These are phyloP conservation scores for Pecten maximus DNA, from an alignment of 2,888 invertebrate species.

Conservation along the genomic window DNA sequence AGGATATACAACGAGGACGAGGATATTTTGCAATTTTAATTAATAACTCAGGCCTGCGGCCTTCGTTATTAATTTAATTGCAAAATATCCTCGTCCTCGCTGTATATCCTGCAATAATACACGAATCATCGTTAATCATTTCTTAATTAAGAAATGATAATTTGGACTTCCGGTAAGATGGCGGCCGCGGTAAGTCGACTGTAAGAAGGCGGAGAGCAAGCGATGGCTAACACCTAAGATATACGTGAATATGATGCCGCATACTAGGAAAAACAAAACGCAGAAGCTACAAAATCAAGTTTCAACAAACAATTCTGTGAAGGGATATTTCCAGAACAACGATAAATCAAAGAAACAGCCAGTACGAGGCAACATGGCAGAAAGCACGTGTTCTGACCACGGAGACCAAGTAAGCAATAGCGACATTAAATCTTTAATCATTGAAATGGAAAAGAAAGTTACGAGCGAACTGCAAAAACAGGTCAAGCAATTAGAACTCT, in stretches of 20 bases:
- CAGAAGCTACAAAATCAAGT: too few species aligned
- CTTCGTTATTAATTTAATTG: too few species aligned
- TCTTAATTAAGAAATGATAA: not conserved
- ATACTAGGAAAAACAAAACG: not conserved
- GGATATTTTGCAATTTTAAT: too few species aligned
- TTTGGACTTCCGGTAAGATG: not conserved
- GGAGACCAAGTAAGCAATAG: not conserved
- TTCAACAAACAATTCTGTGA: too few species aligned
- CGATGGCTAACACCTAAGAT: not conserved
- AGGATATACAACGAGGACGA: too few species aligned
- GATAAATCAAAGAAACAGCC: not conserved
- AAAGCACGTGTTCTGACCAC: not conserved
- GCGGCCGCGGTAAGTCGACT: not conserved
- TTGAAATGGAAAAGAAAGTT: not conserved
- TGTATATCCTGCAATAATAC: too few species aligned
- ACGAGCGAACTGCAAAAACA: not conserved
- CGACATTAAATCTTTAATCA: not conserved
- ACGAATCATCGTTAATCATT: too few species aligned
- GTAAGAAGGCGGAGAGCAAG: not conserved
- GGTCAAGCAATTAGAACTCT: not conserved
- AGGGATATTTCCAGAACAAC: not conserved
- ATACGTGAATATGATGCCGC: not conserved
- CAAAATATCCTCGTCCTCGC: too few species aligned
- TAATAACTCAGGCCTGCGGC: too few species aligned
- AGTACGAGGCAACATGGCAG: not conserved